Conservation (phyloP, 2,113 vertebrate species). For the Phodopus roborovskii region DNA sequence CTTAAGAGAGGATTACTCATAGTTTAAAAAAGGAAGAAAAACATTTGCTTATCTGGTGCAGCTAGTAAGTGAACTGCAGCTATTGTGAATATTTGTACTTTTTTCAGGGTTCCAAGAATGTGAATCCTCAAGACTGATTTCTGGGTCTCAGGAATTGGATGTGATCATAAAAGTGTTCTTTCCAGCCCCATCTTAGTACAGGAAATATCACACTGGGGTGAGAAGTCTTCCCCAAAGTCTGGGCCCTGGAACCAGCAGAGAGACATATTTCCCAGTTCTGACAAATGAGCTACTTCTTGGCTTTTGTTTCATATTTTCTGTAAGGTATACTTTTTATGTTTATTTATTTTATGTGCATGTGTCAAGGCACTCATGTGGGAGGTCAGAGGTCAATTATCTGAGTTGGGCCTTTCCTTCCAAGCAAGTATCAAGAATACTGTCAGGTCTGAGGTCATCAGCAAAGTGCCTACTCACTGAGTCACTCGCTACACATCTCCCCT, state of each 20-base stretch:
- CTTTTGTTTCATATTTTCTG: neutral
- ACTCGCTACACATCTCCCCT: neutral
- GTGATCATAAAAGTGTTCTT: neutral
- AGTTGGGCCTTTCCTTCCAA: neutral
- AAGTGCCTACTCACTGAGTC: neutral
- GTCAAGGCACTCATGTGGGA: too few relatives aligned
- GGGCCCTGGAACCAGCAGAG: neutral
- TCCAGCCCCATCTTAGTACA: neutral
- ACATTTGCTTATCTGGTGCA: neutral
- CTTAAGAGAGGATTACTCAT: neutral
- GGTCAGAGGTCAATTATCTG: neutral
- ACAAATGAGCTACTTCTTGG: neutral
- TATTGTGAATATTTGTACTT: neutral
- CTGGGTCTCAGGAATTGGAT: neutral
- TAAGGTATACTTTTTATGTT: neutral
- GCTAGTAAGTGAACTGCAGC: conserved; percentile 13
- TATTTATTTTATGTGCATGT: neutral
- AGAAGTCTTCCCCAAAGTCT: neutral
- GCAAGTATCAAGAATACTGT: neutral
- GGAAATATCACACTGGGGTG: too few relatives aligned
- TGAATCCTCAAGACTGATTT: neutral
- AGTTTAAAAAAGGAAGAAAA: neutral
- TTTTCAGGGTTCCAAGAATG: neutral
- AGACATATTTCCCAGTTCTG: neutral
- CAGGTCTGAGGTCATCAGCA: neutral